phyloP scores from a whole-genome alignment of 2,888 invertebrate genomes.

The Agrochola circellaris region DNA sequence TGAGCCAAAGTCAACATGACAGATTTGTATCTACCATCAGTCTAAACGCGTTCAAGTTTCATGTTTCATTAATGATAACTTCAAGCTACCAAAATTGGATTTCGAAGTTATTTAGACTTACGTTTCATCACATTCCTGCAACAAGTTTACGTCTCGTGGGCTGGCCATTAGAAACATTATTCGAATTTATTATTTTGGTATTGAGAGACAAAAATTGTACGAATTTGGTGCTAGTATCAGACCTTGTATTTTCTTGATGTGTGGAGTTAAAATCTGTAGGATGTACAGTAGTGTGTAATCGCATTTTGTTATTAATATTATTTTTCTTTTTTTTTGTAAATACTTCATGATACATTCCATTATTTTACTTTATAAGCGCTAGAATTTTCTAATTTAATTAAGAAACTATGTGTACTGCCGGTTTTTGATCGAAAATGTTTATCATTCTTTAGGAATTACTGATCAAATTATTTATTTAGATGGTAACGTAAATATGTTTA shows the following conservation, averaged over 20 bases:
- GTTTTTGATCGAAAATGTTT: constrained; percentile 58
- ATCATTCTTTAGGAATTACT: constrained; percentile 41
- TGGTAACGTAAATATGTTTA: constrained; percentile 43
- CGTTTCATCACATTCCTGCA: constrained; percentile 13
- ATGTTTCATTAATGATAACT: constrained; percentile 4
- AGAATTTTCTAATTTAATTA: constrained; percentile 35
- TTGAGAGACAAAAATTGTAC: constrained; percentile 57
- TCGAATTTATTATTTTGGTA: constrained; percentile 72
- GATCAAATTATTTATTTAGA: constrained; percentile 64
- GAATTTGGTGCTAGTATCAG: constrained; percentile 78
- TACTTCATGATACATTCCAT: constrained; percentile 82
- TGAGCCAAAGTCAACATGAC: constrained; percentile 9
- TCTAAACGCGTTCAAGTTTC: not conserved
- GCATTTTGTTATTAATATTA: constrained; percentile 69
- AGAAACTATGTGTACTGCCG: constrained; percentile 49
- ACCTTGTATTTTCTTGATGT: constrained; percentile 57
- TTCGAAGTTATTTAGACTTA: constrained; percentile 13
- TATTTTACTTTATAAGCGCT: constrained; percentile 66
- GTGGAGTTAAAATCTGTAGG: constrained; percentile 43
- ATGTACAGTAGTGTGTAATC: constrained; percentile 66
- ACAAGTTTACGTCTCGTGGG: constrained; percentile 39
- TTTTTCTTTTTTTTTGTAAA: constrained; percentile 70
- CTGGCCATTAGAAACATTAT: constrained; percentile 61
- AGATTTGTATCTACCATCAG: constrained; percentile 20
- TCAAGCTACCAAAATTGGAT: constrained; percentile 44